Evolutionary conservation across 2,113 vertebrate genomes (phyloP).

Genomic region (Actenoides hombroni): DNA sequence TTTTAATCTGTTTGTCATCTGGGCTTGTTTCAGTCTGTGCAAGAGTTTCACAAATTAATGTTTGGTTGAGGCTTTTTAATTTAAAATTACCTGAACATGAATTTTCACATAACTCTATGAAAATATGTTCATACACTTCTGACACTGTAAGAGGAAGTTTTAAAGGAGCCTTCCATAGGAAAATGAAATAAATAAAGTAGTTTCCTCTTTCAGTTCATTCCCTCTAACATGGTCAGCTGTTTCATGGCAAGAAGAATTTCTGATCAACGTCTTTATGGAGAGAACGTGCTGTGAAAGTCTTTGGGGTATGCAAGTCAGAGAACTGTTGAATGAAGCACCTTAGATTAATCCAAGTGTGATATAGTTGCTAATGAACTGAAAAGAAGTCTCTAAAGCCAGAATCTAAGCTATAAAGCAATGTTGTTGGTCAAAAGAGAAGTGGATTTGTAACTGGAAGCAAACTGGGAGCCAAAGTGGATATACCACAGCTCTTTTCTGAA

Average conservation of each 20-base stretch:
- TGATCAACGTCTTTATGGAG: neutral
- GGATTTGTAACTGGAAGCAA: neutral
- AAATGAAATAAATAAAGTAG: neutral
- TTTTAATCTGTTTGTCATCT: neutral
- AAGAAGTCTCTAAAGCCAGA: neutral
- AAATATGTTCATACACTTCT: neutral
- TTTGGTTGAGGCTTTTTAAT: neutral
- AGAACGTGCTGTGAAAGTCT: neutral
- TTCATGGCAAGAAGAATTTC: neutral
- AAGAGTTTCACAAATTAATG: neutral
- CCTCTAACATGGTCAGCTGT: neutral
- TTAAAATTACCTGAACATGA: neutral
- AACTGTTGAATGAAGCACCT: neutral
- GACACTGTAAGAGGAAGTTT: neutral
- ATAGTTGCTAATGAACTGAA: neutral
- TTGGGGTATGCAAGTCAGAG: neutral
- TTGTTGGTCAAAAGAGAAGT: neutral
- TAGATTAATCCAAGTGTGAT: neutral
- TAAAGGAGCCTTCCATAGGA: neutral
- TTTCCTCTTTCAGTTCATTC: neutral
- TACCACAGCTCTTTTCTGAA: neutral
- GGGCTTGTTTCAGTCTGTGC: neutral
- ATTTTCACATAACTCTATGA: neutral
- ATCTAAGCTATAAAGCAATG: neutral
- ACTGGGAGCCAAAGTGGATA: neutral